Evolutionary conservation across 1,140 invertebrate genomes (phyloP).

Genomic region (Aleiodes sp.): DNA sequence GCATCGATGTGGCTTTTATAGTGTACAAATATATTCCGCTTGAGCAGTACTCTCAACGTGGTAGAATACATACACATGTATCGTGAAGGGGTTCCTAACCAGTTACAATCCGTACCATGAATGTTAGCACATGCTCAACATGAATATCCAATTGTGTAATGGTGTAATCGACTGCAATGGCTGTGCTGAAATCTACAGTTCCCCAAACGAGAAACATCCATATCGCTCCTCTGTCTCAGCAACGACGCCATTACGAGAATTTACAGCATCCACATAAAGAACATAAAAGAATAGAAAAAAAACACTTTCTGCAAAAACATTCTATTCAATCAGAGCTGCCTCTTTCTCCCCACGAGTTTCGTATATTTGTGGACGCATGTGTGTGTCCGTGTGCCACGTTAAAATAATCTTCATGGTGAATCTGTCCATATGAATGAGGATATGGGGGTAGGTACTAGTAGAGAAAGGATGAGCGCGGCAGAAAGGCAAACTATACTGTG

Average conservation of each 20-base stretch:
- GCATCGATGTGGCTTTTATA: not conserved
- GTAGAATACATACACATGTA: not conserved
- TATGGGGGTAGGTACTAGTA: not conserved
- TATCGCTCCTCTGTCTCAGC: not conserved
- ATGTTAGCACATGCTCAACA: not conserved
- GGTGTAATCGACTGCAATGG: conserved; percentile 27
- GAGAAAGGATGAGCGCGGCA: conserved; percentile 27
- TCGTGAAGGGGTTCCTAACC: not conserved
- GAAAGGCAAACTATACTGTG: conserved; percentile 34
- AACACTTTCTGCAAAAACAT: conserved; percentile 21
- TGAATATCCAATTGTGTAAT: conserved; percentile 26
- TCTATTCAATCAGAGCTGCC: conserved; percentile 28
- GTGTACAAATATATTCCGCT: conserved; percentile 15
- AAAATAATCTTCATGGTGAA: conserved; percentile 34
- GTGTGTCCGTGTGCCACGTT: conserved; percentile 10
- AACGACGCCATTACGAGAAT: conserved; percentile 23
- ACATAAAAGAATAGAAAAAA: too few species aligned
- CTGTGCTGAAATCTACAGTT: not conserved
- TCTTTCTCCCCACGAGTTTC: too few species aligned
- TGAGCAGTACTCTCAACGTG: not conserved
- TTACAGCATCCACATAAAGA: conserved; percentile 25
- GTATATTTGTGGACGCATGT: too few species aligned
- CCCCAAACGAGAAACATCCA: conserved; percentile 1
- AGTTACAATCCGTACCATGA: not conserved
- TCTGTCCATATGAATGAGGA: conserved; percentile 17